Conservation (phyloP, 1,140 invertebrate species). For the Drosophila hydei region DNA sequence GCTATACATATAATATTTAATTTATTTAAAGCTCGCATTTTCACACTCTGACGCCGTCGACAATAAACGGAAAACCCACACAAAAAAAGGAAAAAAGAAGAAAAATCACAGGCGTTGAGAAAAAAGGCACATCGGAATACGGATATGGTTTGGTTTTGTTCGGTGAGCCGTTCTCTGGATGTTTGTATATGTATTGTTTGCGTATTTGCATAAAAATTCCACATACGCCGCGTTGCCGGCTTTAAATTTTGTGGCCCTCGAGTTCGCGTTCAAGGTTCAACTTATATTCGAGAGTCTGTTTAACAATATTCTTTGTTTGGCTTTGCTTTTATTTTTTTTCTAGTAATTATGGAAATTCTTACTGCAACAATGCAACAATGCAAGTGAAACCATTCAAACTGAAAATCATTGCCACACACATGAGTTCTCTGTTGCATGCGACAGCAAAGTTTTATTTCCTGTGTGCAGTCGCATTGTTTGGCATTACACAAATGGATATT, state of each 20-base stretch:
- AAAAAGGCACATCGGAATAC: conserved; percentile 38
- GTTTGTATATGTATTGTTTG: conserved; percentile 53
- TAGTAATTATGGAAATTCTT: conserved; percentile 73
- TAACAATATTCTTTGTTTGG: conserved; percentile 9
- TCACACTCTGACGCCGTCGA: conserved; percentile 57
- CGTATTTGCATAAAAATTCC: conserved; percentile 74
- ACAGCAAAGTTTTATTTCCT: conserved; percentile 65
- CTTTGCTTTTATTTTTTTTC: conserved; percentile 3
- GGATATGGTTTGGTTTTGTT: conserved; percentile 55
- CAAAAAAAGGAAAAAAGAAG: conserved; percentile 17
- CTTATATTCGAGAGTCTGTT: conserved; percentile 34
- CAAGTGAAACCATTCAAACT: conserved; percentile 17
- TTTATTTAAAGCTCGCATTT: conserved; percentile 76
- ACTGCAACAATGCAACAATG: conserved; percentile 53
- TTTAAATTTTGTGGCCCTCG: conserved; percentile 42
- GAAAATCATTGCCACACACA: conserved; percentile 62
- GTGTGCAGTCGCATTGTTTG: conserved; percentile 68
- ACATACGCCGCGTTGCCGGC: conserved; percentile 55
- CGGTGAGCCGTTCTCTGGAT: conserved; percentile 49
- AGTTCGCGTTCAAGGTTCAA: conserved; percentile 57
- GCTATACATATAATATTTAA: conserved; percentile 60
- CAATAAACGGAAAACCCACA: conserved; percentile 32
- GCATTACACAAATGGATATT: conserved; percentile 72
- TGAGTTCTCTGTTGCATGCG: conserved; percentile 31
- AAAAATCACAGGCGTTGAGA: conserved; percentile 32